Conservation (phyloP, 2,797 vertebrate genomes). For the Natrix natrix region DNA sequence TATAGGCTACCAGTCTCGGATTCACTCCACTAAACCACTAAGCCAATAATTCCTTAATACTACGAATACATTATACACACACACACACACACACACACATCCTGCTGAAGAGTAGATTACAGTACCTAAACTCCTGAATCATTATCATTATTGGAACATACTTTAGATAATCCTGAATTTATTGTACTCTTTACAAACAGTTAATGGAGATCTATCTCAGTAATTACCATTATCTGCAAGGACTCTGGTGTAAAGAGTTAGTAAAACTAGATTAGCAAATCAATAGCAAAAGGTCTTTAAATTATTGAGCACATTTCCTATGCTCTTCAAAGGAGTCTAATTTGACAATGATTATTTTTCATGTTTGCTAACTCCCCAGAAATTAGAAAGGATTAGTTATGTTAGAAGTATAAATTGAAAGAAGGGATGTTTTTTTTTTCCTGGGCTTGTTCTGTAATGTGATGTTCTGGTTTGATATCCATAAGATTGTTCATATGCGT, state of each 20-base stretch:
- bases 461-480: background rate
- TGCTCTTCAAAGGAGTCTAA: background rate
- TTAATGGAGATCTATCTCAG: background rate
- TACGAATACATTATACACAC: too few relatives aligned
- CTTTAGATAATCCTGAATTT: background rate
- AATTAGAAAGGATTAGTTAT: background rate
- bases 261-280: background rate
- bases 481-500: background rate
- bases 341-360: background rate
- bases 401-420: background rate
- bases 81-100: too few relatives aligned
- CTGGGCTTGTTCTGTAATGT: background rate
- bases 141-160: background rate
- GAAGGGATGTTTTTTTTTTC: background rate
- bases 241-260: background rate
- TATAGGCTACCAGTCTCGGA: background rate
- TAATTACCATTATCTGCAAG: background rate
- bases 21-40: background rate
- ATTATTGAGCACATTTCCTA: background rate
- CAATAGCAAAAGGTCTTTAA: background rate
- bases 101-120: background rate
- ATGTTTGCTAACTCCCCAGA: background rate
- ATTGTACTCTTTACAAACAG: background rate
- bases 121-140: background rate
- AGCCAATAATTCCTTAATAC: background rate